Evolutionary conservation across 2,888 invertebrate species (phyloP), one percentile per base, ranked within the genome.

Genomic region (Temnothorax rugatulus): DNA sequence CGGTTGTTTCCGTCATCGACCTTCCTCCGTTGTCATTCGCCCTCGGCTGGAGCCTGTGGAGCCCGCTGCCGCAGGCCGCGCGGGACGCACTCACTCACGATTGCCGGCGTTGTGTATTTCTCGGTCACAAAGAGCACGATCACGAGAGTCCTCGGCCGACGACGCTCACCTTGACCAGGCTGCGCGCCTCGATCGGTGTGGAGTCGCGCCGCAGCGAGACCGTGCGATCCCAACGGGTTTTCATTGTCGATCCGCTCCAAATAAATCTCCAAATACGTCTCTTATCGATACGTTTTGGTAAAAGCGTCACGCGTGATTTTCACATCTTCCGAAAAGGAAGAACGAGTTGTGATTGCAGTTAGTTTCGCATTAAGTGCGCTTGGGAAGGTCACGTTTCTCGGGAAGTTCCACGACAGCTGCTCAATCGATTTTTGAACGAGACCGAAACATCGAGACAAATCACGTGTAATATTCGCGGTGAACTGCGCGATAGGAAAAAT

Each of bases 51-150:
- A 69, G 29, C 29, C 4, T 29, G 3, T 29, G 3, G 29, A 29
- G 18, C n/a, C 21, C 13, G 68, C 57, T 18, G 50, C 25, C 41
- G 64, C 25, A 41, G 15, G 38, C 11, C 34, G 44, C n/a, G 64
- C 74, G 54, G 21, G 61, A 34, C 47, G 52, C 52, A 1, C 29
- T 76, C 50, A 34, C 54, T 71, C 82, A 63, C 54, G 84, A 74
- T 82, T 41, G 82, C 29, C 68, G 52, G 69, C 69, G 69, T 29
- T 59, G 68, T 59, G 68, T 38, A 44, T 84, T 71, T 85, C 88
- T 88, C 90, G 89, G 90, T 90, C 90, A 87, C 90, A 85, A 90
- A 85, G 86, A 82, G 82, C 90, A 86, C 88, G 88, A 90, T 86
- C 86, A 61, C 83, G 79, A 77, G 71, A 71, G 74, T 82, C 79